Evolutionary conservation across 1,140 invertebrate genomes (phyloP), one percentile per base, ranked within the genome.

Genomic region (Patella vulgata): DNA sequence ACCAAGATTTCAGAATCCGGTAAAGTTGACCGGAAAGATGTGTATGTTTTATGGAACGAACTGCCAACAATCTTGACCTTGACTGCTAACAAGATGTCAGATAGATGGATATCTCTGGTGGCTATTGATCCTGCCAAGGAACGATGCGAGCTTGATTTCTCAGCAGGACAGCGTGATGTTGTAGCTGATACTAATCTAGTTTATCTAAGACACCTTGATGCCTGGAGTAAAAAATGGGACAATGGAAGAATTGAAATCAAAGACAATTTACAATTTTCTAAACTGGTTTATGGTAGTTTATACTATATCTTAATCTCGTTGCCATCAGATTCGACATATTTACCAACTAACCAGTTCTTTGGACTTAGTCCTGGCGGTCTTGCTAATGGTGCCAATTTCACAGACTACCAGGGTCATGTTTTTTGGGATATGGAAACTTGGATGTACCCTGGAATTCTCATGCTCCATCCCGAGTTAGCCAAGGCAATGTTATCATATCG

Each of bases 361-460:
- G 78, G 78, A 36, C 65, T 80, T 2, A 79, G 77, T 33, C 79
- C 79, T 6, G 67, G 58, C 25, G 74, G 71, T 51, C 68, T 82
- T 17, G 71, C 75, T 3, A 63, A 71, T 46, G 77, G 79, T 14
- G 53, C 33, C 19, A 44, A 47, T 82, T 64, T 86, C n/a, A n/a
- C n/a, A n/a, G n/a, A n/a, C n/a, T n/a, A n/a, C n/a, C n/a, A n/a
- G n/a, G n/a, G n/a, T n/a, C n/a, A n/a, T n/a, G n/a, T n/a, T n/a
- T n/a, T n/a, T n/a, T n/a, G n/a, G n/a, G n/a, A n/a, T n/a, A n/a
- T 82, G 36, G 84, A 86, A 58, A 85, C 77, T 0, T 86, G 85
- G 85, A 86, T 86, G 85, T 81, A 67, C 42, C 78, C 80, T 21
- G 70, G 73, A 0, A 63, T 86, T 8, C 67, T 84, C 1, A 53